A percentile compares a stretch with the other conserved stretches of the same genome.
Evolutionary conservation across 2,113 vertebrate genomes (phyloP).

Genomic region (Phylloscopus whistleri): DNA sequence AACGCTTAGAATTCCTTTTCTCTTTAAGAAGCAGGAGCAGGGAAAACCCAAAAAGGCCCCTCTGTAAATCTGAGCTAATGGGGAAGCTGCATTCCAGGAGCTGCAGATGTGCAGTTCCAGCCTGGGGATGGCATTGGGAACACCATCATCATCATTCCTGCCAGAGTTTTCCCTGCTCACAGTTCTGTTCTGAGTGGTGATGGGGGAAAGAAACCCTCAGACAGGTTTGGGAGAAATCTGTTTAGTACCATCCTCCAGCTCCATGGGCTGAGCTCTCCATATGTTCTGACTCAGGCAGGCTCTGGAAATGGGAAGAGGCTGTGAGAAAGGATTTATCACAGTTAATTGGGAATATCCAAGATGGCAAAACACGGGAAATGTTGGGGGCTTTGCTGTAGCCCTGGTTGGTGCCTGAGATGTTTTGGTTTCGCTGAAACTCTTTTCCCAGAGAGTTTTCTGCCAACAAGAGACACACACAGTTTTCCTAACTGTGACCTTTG

Average conservation of each 20-base stretch:
- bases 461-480: too few relatives aligned
- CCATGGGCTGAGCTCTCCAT: background rate
- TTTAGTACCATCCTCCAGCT: background rate
- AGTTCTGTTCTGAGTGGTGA: background rate
- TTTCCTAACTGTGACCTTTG: too few relatives aligned
- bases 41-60: background rate
- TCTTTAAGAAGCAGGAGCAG: background rate
- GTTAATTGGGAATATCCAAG: background rate
- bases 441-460: too few relatives aligned
- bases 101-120: background rate
- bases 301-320: background rate
- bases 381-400: background rate
- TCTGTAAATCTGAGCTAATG: background rate
- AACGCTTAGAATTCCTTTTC: background rate
- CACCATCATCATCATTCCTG: background rate
- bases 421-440: too few relatives aligned
- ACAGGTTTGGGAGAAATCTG: background rate
- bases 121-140: background rate
- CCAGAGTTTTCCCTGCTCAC: background rate
- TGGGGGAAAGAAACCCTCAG: background rate
- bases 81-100: background rate
- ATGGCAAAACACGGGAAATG: background rate
- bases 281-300: conserved; percentile 1
- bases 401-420: too few relatives aligned
- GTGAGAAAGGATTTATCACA: background rate